Evolutionary conservation across 2,888 invertebrate species (phyloP).

Genomic region (Dolomedes plantarius): DNA sequence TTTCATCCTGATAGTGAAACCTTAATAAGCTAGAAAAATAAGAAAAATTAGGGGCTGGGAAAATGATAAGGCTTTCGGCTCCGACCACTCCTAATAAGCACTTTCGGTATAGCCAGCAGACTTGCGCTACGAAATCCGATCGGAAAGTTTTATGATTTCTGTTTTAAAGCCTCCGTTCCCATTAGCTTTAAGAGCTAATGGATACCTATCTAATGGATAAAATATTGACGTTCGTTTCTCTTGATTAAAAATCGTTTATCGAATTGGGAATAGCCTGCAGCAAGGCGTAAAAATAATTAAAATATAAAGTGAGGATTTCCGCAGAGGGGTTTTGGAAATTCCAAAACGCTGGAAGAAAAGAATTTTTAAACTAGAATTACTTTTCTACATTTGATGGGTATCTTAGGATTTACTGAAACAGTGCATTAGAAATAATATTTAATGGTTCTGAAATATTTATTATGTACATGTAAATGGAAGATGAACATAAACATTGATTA

Average conservation of each 20-base stretch:
- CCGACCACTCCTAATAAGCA: background rate
- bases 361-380: background rate
- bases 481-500: too few relatives aligned
- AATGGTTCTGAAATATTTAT: too few relatives aligned
- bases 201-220: conserved; percentile 20
- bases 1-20: background rate
- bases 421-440: background rate
- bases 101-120: background rate
- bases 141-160: conserved; percentile 15
- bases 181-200: conserved; percentile 24
- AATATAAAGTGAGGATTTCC: conserved; percentile 7
- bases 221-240: background rate
- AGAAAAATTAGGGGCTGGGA: background rate
- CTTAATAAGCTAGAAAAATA: background rate
- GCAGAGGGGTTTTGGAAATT: background rate
- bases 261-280: conserved; percentile 14
- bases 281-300: conserved; percentile 10
- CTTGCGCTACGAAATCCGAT: background rate
- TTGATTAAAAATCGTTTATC: conserved; percentile 21
- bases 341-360: background rate
- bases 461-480: too few relatives aligned
- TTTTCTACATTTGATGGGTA: background rate
- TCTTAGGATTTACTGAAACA: background rate
- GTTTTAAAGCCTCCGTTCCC: conserved; percentile 8
- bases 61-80: conserved; percentile 16